These are phyloP conservation scores for Eilema sororculum DNA, from an alignment of 2,888 invertebrate genomes.

Conservation along the genomic window DNA sequence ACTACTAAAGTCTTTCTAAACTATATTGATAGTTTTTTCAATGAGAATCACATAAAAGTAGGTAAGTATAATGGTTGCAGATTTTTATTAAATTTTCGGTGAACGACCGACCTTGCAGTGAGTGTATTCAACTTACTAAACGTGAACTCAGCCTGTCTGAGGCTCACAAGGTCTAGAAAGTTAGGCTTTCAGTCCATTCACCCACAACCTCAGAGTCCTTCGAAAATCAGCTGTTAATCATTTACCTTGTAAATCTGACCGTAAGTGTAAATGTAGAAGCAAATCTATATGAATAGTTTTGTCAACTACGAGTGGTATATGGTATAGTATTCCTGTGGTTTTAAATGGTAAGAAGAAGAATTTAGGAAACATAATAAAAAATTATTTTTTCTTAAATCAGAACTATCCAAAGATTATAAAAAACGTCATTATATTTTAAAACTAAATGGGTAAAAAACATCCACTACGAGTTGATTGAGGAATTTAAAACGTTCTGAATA, in stretches of 20 bases:
- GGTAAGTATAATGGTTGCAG: background rate
- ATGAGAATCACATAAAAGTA: background rate
- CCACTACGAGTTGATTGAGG: too few relatives aligned
- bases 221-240: conserved; percentile 27
- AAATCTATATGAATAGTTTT: background rate
- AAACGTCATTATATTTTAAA: too few relatives aligned
- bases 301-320: too few relatives aligned
- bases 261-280: background rate
- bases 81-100: conserved; percentile 32
- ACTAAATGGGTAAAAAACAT: too few relatives aligned
- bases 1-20: background rate
- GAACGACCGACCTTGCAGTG: conserved; percentile 56
- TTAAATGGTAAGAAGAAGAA: too few relatives aligned
- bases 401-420: too few relatives aligned
- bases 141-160: conserved; percentile 56
- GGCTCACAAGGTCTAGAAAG: conserved; percentile 65
- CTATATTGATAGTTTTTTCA: background rate
- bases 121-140: conserved; percentile 58
- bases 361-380: too few relatives aligned
- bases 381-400: too few relatives aligned
- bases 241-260: background rate
- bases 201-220: conserved; percentile 42
- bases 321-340: too few relatives aligned
- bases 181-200: conserved; percentile 53
- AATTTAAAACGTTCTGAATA: background rate